These are phyloP conservation scores for Varanus komodoensis DNA, from an alignment of 2,113 vertebrate genomes.

Conservation along the genomic window DNA sequence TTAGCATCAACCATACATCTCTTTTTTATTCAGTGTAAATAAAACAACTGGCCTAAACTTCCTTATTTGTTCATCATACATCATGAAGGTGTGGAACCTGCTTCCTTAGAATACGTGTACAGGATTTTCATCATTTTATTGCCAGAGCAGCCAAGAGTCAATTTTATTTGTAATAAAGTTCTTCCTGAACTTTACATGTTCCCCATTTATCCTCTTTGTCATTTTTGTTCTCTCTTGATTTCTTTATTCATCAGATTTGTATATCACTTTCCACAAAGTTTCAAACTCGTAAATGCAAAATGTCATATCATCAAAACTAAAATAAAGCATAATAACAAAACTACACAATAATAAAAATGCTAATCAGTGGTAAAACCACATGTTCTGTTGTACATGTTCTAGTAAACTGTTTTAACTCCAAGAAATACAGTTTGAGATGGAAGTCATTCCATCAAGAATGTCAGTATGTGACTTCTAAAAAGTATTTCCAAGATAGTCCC, in stretches of 20 bases:
- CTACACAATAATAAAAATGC: too few species aligned
- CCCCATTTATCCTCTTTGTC: neutral
- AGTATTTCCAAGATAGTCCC: neutral
- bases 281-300: too few species aligned
- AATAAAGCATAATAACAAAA: too few species aligned
- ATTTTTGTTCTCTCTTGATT: neutral
- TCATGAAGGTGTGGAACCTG: neutral
- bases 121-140: neutral
- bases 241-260: too few species aligned
- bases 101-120: neutral
- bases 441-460: neutral
- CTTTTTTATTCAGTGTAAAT: constrained; percentile 20
- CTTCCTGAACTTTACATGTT: neutral
- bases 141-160: neutral
- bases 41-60: neutral
- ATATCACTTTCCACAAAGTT: too few species aligned
- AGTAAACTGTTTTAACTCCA: neutral
- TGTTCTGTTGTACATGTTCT: neutral
- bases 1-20: constrained; percentile 22
- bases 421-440: neutral
- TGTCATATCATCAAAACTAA: too few species aligned
- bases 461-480: neutral
- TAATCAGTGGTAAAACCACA: too few species aligned
- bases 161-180: neutral
- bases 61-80: neutral